Base-by-base conservation (phyloP, 2,888 invertebrate genomes). In the Xestoiulus laeticollis region DNA sequence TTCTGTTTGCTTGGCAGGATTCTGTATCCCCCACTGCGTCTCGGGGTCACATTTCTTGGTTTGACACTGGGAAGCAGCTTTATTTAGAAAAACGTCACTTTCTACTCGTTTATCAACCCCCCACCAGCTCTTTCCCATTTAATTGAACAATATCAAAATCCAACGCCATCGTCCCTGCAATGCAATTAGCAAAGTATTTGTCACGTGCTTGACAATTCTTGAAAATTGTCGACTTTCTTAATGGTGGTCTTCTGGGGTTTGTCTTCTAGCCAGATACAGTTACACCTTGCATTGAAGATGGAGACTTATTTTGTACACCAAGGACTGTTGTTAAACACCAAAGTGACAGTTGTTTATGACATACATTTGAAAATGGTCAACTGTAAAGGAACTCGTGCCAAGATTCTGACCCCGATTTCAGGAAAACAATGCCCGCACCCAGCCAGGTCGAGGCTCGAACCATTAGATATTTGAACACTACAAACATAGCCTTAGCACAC, bases 171-270 rank as follows among this genome's bases (percentile, higher is more conserved):
- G 26, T 26, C 68, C 53, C 26, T 26, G 68, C 68, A 2, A 78
- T 30, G 78, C 78, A 78, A 78, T 78, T 78, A 78, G 78, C 78
- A 32, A 68, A 78, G 30, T 78, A 78, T 78, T 78, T 14, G 78
- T 78, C 78, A 78, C 12, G 78, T 78, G 38, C 38, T 38, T 38
- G 30, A 78, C 30, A 14, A 32, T 78, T 78, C 78, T 26, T 1
- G 14, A 30, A 68, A 68, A 68, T 68, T 26, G n/a, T 14, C 12
- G 68, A 5, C 38, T 38, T n/a, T 68, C 68, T 30, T 78, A 78
- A 78, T 78, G 78, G n/a, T n/a, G n/a, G 78, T 30, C 78, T 30
- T 78, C 1, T 78, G 78, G 78, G 78, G 16, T 5, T 12, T 32
- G 78, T 0, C 30, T 14, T 30, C 8, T 16, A 2, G 16, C 4